Evolutionary conservation across 2,797 vertebrate species (phyloP), one percentile per base, ranked within the genome.

Genomic region (Sebastes kiyomatsui): DNA sequence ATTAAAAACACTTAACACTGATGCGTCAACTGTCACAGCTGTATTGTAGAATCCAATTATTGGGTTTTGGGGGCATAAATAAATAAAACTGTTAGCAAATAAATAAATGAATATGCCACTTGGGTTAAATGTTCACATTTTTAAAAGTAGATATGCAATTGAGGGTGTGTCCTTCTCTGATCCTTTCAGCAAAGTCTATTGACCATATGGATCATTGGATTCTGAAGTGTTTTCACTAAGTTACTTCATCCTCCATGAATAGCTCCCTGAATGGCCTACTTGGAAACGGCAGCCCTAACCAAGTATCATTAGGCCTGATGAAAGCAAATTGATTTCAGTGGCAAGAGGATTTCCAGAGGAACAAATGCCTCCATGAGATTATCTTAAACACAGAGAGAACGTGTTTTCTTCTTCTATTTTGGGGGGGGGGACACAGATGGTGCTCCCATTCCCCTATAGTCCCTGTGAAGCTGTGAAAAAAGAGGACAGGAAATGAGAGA

Each of bases 261-360:
- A 81, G 82, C 79, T 84, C 61, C 74, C 82, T 76, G 58, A 86
- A 81, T 67, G 64, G 71, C 68, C 80, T 72, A 14, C 62, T 68
- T 68, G 75, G 79, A 79, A 85, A 83, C 46, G 62, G 80, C 67
- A 80, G 67, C 68, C 33, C 64, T 87, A 86, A 91, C 87, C 81
- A 90, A 94, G 92, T 90, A 90, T 90, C 90, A 92, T 94, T 92
- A 92, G 72, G 32, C 79, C 73, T 89, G 90, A 92, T 90, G 89
- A 92, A 92, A 93, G 89, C 81, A 90, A 91, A 94, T 91, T 91
- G 90, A 93, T 95, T 95, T 92, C 54, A 70, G 75, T 82, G 79
- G 86, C 74, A 75, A 78, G 86, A 87, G 83, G 82, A 79, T 88
- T 90, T 84, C 65, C 73, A 80, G 58, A 65, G 82, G 71, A 81